Percentiles rank a stretch among this genome's conserved stretches.
Conservation (phyloP, 2,797 vertebrate species). For the Gallirallus australis region DNA sequence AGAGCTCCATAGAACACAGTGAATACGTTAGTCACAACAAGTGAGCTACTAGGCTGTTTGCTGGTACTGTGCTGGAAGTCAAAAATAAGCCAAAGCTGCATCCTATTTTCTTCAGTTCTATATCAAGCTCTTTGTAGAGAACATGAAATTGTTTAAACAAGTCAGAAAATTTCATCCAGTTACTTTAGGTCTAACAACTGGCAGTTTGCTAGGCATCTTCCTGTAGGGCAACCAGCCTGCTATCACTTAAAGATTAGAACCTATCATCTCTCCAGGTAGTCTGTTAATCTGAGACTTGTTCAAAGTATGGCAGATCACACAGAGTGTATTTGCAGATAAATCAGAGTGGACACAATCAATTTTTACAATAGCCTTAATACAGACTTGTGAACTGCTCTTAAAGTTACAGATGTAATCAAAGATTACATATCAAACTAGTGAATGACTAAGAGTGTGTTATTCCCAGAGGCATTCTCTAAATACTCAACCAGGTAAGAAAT, state of each 20-base stretch:
- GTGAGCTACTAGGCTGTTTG: fast-evolving
- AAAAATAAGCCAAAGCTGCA: neutral
- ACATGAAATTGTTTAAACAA: neutral
- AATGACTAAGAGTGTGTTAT: neutral
- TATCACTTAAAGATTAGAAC: neutral
- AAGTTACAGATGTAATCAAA: neutral
- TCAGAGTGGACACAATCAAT: neutral
- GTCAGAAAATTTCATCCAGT: neutral
- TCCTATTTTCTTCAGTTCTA: no score
- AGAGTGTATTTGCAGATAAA: neutral
- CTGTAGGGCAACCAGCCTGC: neutral
- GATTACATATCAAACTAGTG: neutral
- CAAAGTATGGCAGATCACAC: neutral
- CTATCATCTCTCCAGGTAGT: neutral
- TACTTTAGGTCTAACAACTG: neutral
- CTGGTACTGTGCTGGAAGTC: neutral
- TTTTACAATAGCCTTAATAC: neutral
- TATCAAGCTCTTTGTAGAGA: neutral
- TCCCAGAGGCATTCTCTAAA: neutral
- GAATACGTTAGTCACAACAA: neutral
- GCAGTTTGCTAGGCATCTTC: neutral
- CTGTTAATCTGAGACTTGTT: neutral
- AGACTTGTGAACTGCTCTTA: neutral
- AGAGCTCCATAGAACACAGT: neutral
- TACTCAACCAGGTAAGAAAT: neutral